Conservation (phyloP, 2,888 invertebrate species). For the Rhagophthalmus giganteus region DNA sequence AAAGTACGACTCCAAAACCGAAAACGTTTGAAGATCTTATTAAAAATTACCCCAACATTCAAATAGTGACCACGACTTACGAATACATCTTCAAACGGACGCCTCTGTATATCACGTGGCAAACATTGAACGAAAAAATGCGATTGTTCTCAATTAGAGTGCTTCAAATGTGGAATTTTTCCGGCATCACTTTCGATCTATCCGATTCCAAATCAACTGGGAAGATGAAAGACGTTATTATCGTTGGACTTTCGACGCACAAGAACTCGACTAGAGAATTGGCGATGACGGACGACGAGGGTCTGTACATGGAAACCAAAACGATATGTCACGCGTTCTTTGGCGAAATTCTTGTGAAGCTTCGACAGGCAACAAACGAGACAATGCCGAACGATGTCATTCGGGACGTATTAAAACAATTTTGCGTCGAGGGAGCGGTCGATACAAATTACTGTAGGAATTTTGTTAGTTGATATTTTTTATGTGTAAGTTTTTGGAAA, state of each 20-base stretch:
- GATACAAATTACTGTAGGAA: slow-evolving; percentile 43
- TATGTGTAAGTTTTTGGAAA: too few relatives aligned
- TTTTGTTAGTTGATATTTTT: too few relatives aligned
- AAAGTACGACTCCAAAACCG: neutral
- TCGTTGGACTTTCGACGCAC: slow-evolving; percentile 37
- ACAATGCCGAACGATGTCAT: slow-evolving; percentile 40
- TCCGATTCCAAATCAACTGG: slow-evolving; percentile 15
- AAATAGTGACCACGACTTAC: slow-evolving; percentile 52
- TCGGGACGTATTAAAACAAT: slow-evolving; percentile 42
- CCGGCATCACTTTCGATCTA: slow-evolving; percentile 56
- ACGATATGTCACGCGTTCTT: slow-evolving; percentile 55
- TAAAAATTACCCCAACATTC: slow-evolving; percentile 54
- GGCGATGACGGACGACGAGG: slow-evolving; percentile 51
- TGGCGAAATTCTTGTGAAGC: slow-evolving; percentile 48
- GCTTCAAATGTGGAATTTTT: slow-evolving; percentile 60
- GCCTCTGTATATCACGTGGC: slow-evolving; percentile 59
- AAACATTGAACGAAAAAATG: slow-evolving; percentile 53
- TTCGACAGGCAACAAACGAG: slow-evolving; percentile 37
- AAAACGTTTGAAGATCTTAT: slow-evolving; percentile 44
- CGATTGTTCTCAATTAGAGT: slow-evolving; percentile 59
- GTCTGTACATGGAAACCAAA: slow-evolving; percentile 52
- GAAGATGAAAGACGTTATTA: slow-evolving; percentile 23
- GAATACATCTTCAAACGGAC: slow-evolving; percentile 58
- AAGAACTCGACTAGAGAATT: slow-evolving; percentile 43
- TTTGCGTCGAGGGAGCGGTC: slow-evolving; percentile 45